A percentile compares a stretch with the other conserved stretches of the same genome.
These are phyloP conservation scores for Dinomys branickii DNA, from an alignment of 2,113 vertebrate genomes.

Conservation along the genomic window DNA sequence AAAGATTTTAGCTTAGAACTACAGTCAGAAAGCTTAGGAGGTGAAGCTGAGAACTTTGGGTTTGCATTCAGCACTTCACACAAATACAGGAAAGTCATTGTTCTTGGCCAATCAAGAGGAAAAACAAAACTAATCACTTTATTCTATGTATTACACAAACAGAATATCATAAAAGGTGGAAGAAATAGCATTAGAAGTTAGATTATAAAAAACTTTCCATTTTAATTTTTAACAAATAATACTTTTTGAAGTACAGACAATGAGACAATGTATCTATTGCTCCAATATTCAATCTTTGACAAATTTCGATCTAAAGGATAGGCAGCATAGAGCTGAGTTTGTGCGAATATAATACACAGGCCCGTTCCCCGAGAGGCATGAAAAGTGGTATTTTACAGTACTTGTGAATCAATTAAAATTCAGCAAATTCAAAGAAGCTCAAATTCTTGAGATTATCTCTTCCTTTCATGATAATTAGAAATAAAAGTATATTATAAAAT, in stretches of 20 bases:
- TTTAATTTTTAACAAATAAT: neutral
- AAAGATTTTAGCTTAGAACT: neutral
- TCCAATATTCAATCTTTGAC: neutral
- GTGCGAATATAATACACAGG: neutral
- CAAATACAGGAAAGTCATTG: neutral
- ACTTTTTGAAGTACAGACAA: neutral
- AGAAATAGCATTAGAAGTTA: neutral
- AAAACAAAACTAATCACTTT: neutral
- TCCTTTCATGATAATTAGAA: neutral
- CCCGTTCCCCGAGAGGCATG: neutral
- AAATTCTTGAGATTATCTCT: neutral
- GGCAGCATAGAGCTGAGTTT: neutral
- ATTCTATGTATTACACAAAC: constrained; percentile 2
- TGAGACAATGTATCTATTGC: neutral
- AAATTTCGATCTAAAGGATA: constrained; percentile 18
- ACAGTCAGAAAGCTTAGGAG: neutral
- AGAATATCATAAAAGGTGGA: neutral
- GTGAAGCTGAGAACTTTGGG: neutral
- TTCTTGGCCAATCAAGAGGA: neutral
- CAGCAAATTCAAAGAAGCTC: neutral
- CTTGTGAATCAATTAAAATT: constrained; percentile 21
- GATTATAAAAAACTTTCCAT: neutral
- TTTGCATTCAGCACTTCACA: neutral
- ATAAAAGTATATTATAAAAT: neutral
- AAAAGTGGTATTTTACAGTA: neutral